phyloP scores from a whole-genome alignment of 92 coral and sea anemone genomes.

The Isaurus tuberculatus region DNA sequence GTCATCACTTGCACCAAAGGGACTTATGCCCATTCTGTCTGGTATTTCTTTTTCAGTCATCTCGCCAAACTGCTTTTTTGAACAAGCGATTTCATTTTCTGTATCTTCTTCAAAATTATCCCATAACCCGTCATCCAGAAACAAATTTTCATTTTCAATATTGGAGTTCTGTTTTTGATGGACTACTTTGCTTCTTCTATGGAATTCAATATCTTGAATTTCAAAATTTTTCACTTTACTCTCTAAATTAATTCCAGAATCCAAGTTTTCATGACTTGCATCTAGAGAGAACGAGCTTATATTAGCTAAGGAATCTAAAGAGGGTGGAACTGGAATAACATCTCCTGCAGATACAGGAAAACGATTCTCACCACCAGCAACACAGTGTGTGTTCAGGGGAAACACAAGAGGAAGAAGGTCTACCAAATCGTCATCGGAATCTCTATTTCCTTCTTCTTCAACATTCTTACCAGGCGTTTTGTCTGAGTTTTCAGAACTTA shows the following conservation, averaged over 20 bases:
- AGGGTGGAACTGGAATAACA: slow-evolving; percentile 78
- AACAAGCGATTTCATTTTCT: not conserved
- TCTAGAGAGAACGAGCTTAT: slow-evolving; percentile 52
- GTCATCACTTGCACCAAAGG: not conserved
- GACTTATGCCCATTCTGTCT: not conserved
- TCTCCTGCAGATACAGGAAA: not conserved
- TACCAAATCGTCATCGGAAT: slow-evolving; percentile 9
- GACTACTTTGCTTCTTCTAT: not conserved
- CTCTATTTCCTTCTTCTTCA: not conserved
- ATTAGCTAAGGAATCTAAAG: slow-evolving; percentile 71
- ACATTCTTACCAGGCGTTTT: not conserved
- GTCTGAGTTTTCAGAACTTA: not conserved
- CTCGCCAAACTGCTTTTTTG: not conserved
- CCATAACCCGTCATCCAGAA: not conserved
- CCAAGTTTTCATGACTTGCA: slow-evolving; percentile 14
- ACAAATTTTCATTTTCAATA: not conserved
- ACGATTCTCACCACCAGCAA: slow-evolving; percentile 1
- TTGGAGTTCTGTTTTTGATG: not conserved
- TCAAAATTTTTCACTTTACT: not conserved
- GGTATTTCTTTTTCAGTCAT: not conserved
- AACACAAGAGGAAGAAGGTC: slow-evolving; percentile 51
- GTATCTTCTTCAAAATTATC: slow-evolving; percentile 13
- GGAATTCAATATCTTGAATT: not conserved
- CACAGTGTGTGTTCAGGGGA: slow-evolving; percentile 1
- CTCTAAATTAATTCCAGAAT: not conserved